Evolutionary conservation across 2,888 invertebrate species (phyloP).

Genomic region (Eristalis arbustorum): DNA sequence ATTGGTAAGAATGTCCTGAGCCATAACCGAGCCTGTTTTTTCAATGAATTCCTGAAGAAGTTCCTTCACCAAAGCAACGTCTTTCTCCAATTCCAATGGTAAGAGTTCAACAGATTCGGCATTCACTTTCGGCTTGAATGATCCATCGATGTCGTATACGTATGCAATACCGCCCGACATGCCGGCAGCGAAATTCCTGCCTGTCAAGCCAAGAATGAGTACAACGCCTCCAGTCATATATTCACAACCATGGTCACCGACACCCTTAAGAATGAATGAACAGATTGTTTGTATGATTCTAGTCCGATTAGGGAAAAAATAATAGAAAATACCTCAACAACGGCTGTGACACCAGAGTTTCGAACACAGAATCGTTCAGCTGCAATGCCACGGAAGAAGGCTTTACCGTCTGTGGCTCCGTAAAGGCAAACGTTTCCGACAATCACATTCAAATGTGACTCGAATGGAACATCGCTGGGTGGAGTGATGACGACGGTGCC

Average conservation of each 20-base stretch:
- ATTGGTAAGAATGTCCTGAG: constrained; percentile 87
- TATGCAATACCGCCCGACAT: constrained; percentile 99
- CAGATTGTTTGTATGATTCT: not conserved
- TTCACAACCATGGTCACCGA: constrained; percentile 99
- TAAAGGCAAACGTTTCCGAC: constrained; percentile 99
- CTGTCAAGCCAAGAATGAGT: constrained; percentile 95
- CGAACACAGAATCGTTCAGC: constrained; percentile 99
- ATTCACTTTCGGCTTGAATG: constrained; percentile 94
- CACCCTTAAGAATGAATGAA: constrained; percentile 83
- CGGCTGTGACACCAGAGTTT: constrained; percentile 97
- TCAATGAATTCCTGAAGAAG: constrained; percentile 91
- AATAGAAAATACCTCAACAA: constrained; percentile 86
- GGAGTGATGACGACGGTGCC: constrained; percentile 96
- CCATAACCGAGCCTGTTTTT: constrained; percentile 94
- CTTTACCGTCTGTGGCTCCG: constrained; percentile 96
- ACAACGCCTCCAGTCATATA: constrained; percentile 99
- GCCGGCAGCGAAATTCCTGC: constrained; percentile 99
- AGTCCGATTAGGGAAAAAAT: not conserved
- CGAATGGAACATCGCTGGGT: constrained; percentile 91
- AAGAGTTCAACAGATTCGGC: constrained; percentile 96
- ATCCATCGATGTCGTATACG: constrained; percentile 93
- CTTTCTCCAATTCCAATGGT: constrained; percentile 88
- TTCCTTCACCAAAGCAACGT: constrained; percentile 87
- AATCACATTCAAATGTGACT: constrained; percentile 96
- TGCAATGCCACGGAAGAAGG: constrained; percentile 97